phyloP scores from a whole-genome alignment of 2,888 invertebrate genomes.

The Carabus problematicus region DNA sequence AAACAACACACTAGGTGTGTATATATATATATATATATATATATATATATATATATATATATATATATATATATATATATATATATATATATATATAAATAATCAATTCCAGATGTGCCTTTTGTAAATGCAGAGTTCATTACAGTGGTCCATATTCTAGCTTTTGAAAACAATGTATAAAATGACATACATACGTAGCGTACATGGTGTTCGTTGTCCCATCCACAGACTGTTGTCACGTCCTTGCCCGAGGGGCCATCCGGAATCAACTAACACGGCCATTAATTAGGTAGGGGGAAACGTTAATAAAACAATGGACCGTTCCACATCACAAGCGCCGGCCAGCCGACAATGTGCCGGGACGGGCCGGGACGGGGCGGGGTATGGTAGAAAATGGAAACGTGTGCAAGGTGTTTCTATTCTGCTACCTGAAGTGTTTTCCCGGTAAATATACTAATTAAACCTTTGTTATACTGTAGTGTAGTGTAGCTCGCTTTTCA shows the following conservation, averaged over 20 bases:
- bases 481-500: constrained; percentile 24
- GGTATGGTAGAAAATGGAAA: no score
- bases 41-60: no score
- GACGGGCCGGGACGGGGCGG: background rate
- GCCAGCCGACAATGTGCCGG: background rate
- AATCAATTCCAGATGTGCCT: no score
- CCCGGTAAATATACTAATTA: constrained; percentile 29
- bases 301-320: constrained; percentile 34
- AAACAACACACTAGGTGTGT: no score
- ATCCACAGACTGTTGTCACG: constrained; percentile 29
- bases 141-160: background rate
- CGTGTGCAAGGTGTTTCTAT: no score
- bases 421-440: constrained; percentile 26
- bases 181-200: constrained; percentile 8
- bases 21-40: no score
- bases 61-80: no score
- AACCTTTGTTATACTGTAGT: constrained; percentile 5
- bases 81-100: no score
- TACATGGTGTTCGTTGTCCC: background rate
- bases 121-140: no score
- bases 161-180: constrained; percentile 7
- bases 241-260: constrained; percentile 21
- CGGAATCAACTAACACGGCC: constrained; percentile 37
- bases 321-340: background rate
- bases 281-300: constrained; percentile 33